Evolutionary conservation across 2,113 vertebrate genomes (phyloP).

Genomic region (Brevimyrus niger): DNA sequence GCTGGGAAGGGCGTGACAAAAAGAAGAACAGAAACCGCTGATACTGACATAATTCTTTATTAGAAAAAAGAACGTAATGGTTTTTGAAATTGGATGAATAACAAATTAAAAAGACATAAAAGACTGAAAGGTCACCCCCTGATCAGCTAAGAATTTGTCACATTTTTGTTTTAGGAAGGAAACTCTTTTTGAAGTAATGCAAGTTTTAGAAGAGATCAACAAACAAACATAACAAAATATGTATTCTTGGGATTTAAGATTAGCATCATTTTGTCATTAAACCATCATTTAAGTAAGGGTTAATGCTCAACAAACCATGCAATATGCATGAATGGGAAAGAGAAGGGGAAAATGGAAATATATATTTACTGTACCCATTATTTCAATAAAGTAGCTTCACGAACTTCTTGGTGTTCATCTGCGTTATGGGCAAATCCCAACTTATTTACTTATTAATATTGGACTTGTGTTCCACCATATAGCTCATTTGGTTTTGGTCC

Average conservation of each 20-base stretch:
- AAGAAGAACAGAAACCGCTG: neutral
- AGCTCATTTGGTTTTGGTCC: neutral
- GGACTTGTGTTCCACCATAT: neutral
- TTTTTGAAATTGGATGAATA: neutral
- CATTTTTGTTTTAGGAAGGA: neutral
- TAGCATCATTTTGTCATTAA: neutral
- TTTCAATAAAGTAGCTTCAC: neutral
- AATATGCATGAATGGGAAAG: no score
- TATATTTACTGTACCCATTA: neutral
- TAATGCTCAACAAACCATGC: neutral
- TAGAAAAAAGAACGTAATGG: neutral
- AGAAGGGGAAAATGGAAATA: neutral
- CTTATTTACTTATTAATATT: neutral
- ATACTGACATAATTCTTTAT: neutral
- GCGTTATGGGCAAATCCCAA: neutral
- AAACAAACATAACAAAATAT: neutral
- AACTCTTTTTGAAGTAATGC: neutral
- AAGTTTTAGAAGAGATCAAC: neutral
- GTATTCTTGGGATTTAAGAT: neutral
- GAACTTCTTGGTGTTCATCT: neutral
- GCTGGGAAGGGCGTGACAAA: neutral
- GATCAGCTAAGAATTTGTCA: neutral
- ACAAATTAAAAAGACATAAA: neutral
- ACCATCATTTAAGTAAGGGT: neutral
- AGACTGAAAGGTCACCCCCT: neutral